Conservation (phyloP, 2,113 vertebrate species). For the Lepus americanus region DNA sequence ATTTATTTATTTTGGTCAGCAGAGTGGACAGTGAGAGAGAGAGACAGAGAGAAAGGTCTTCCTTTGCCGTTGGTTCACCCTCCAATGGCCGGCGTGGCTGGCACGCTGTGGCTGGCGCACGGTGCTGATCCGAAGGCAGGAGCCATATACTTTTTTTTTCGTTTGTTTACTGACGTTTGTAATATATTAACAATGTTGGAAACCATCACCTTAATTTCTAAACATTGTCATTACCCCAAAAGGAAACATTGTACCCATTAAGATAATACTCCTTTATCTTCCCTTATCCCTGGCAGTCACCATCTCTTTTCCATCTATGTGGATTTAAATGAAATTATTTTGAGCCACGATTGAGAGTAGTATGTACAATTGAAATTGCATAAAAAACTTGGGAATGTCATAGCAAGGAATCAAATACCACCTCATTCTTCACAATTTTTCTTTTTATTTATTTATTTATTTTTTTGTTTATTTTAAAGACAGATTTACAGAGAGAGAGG, state of each 20-base stretch:
- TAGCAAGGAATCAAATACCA: slow-evolving; percentile 45
- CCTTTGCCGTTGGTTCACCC: no score
- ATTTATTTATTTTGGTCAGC: no score
- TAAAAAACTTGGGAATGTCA: slow-evolving; percentile 37
- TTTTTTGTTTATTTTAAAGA: no score
- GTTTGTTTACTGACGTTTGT: slow-evolving; percentile 9
- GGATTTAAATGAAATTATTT: slow-evolving; percentile 47
- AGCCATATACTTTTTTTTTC: slow-evolving; percentile 37
- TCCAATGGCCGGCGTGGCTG: no score
- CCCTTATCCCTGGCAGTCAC: background rate
- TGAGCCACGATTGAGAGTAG: background rate
- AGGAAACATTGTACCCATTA: background rate
- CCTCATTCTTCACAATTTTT: slow-evolving; percentile 50
- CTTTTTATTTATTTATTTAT: background rate
- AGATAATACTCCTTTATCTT: background rate
- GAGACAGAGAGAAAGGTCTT: no score
- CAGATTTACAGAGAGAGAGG: no score
- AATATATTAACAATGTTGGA: background rate
- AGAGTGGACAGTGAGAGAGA: no score
- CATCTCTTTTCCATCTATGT: slow-evolving; percentile 27
- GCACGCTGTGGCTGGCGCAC: no score
- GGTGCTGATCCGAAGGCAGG: no score
- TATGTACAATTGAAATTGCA: slow-evolving; percentile 14
- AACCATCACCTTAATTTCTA: background rate
- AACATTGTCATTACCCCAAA: background rate